Conservation (phyloP, 2,797 vertebrate species). For the Alosa sapidissima region DNA sequence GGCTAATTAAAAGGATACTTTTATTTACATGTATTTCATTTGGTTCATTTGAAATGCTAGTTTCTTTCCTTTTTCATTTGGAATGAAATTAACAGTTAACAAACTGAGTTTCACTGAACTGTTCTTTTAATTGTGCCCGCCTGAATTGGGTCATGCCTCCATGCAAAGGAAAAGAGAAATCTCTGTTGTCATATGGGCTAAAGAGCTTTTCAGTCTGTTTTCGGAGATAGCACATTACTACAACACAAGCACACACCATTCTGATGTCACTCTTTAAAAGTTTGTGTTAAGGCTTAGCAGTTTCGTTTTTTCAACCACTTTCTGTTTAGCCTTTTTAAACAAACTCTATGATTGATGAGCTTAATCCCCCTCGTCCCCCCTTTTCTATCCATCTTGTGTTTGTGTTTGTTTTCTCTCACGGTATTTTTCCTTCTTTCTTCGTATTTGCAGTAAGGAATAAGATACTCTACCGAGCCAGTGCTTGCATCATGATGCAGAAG, state of each 20-base stretch:
- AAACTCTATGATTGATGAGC: not conserved
- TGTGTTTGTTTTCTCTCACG: not conserved
- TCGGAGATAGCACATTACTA: not conserved
- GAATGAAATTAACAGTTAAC: not conserved
- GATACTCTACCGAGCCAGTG: conserved; percentile 85
- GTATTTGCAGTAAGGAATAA: conserved; percentile 89
- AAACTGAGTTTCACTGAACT: not conserved
- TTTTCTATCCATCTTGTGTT: not conserved
- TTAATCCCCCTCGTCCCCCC: not conserved
- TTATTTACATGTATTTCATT: not conserved
- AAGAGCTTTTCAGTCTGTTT: not conserved
- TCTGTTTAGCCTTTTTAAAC: not conserved
- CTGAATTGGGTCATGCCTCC: not conserved
- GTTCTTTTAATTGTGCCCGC: not conserved
- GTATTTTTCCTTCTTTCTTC: not conserved
- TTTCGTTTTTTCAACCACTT: not conserved
- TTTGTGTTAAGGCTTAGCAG: not conserved
- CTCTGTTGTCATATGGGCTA: not conserved
- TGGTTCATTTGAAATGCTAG: not conserved
- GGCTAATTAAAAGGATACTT: not conserved
- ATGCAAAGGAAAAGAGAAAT: not conserved
- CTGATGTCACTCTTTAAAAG: not conserved
- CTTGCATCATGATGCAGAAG: conserved; percentile 93
- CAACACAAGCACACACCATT: not conserved
- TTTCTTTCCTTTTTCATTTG: not conserved